Evolutionary conservation across 1,140 invertebrate genomes (phyloP).

Genomic region (Episyrphus balteatus): DNA sequence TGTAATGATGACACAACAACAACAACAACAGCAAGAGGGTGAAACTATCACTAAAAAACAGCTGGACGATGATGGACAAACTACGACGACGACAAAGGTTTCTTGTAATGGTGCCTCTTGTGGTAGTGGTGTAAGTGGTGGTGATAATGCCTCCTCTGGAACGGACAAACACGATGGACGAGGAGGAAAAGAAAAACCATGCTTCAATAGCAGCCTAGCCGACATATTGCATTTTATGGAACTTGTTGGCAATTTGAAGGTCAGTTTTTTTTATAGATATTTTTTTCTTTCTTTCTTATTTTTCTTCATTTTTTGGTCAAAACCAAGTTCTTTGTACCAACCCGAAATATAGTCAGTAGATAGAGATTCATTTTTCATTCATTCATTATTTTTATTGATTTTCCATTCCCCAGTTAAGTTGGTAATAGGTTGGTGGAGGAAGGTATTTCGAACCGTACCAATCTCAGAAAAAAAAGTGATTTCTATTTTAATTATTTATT

Average conservation of each 20-base stretch:
- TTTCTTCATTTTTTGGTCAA: neutral
- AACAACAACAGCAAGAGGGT: no score
- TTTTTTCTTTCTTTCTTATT: no score
- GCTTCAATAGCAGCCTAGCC: slow-evolving; percentile 26
- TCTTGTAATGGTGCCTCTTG: no score
- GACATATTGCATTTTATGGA: slow-evolving; percentile 34
- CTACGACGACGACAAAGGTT: no score
- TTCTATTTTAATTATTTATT: neutral
- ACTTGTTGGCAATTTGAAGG: slow-evolving; percentile 33
- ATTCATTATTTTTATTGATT: neutral
- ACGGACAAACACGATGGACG: no score
- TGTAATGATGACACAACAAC: no score
- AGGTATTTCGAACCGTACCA: no score
- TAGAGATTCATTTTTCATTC: neutral
- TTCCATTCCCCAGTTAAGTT: neutral
- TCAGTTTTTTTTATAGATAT: slow-evolving; percentile 12
- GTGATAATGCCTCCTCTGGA: no score
- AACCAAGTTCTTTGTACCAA: slow-evolving; percentile 1
- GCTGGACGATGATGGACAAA: no score
- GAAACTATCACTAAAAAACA: no score
- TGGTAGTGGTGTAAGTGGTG: no score
- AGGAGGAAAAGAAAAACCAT: slow-evolving; percentile 14
- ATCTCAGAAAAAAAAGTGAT: neutral
- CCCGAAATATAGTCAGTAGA: slow-evolving; percentile 4
- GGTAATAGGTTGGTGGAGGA: neutral